Evolutionary conservation across 2,888 invertebrate species (phyloP), one percentile per base, ranked within the genome.

Genomic region (Polydrusus tereticollis): DNA sequence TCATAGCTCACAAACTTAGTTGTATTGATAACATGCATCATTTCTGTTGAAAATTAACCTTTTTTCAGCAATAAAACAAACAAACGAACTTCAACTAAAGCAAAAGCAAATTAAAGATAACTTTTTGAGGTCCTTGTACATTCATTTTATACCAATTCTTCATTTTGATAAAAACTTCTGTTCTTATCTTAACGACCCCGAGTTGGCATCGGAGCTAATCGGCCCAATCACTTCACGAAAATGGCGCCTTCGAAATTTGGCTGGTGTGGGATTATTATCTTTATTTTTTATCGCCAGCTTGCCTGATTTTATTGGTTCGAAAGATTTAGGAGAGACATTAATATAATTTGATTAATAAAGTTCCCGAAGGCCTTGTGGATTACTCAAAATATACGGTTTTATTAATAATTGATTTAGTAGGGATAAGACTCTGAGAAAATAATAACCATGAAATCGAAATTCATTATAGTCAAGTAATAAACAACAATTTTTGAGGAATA

Each of bases 211-310:
- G 12, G 14, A 41, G 47, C 62, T 55, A 69, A 69, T 69, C 69
- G 41, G 45, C 47, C 52, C 33, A 63, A 63, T 69, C 69, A 63
- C 45, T 62, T 57, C 20, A 33, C 45, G 57, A 69, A 69, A 69
- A 63, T 63, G 63, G 57, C 63, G 69, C 47, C 57, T 52, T 52
- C 36, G 55, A 33, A 69, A 36, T 64, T 64, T 38, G 20, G 23
- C 50, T 50, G 16, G 41, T 26, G 20, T 26, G 41, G 69, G 63
- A 63, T 69, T 68, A 68, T 68, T 68, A 68, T 68, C 68, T 36
- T 68, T 60, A 68, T 38, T 68, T 57, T 60, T 69, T 69, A 69
- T 69, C 69, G 55, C 43, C 55, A 36, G 50, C 55, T 52, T 69
- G 63, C 55, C 63, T 57, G 23, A 33, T 63, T 69, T 63, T 63